Evolutionary conservation across 2,888 invertebrate species (phyloP).

Genomic region (Erannis defoliaria): DNA sequence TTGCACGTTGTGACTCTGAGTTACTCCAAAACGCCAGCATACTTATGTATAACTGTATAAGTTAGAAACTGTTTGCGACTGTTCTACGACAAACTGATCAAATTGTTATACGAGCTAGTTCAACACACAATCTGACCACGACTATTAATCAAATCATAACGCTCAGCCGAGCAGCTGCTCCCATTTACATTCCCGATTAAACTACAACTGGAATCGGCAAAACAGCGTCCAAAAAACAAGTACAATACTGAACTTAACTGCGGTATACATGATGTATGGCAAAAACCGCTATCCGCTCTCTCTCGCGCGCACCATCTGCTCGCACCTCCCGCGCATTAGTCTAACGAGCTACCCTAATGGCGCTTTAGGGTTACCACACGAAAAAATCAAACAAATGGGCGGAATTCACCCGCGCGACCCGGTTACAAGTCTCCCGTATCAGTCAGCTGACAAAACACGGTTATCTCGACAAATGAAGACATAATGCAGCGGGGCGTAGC

Average conservation of each 20-base stretch:
- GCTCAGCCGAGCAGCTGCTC: slow-evolving; percentile 22
- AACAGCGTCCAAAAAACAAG: slow-evolving; percentile 42
- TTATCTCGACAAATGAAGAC: slow-evolving; percentile 70
- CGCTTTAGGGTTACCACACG: slow-evolving; percentile 70
- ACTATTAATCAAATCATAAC: slow-evolving; percentile 23
- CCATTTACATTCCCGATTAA: slow-evolving; percentile 49
- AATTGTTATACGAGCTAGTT: slow-evolving; percentile 20
- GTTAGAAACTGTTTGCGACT: neutral
- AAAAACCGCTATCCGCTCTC: slow-evolving; percentile 69
- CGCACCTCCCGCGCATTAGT: slow-evolving; percentile 80
- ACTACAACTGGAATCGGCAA: slow-evolving; percentile 48
- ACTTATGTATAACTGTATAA: too few relatives aligned
- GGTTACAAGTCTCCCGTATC: slow-evolving; percentile 73
- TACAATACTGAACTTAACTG: slow-evolving; percentile 64
- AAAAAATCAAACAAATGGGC: slow-evolving; percentile 76
- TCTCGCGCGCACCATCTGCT: slow-evolving; percentile 73
- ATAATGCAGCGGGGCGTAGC: slow-evolving; percentile 55
- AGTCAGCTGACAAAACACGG: slow-evolving; percentile 73
- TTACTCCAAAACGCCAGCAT: too few relatives aligned
- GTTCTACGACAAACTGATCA: slow-evolving; percentile 5
- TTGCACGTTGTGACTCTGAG: too few relatives aligned
- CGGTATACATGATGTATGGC: slow-evolving; percentile 75
- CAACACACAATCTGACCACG: slow-evolving; percentile 15
- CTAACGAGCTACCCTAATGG: slow-evolving; percentile 85
- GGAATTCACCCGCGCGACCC: slow-evolving; percentile 65